Evolutionary conservation across 1,140 invertebrate species (phyloP), one percentile per base, ranked within the genome.

Genomic region (Drosophila ohnishii): DNA sequence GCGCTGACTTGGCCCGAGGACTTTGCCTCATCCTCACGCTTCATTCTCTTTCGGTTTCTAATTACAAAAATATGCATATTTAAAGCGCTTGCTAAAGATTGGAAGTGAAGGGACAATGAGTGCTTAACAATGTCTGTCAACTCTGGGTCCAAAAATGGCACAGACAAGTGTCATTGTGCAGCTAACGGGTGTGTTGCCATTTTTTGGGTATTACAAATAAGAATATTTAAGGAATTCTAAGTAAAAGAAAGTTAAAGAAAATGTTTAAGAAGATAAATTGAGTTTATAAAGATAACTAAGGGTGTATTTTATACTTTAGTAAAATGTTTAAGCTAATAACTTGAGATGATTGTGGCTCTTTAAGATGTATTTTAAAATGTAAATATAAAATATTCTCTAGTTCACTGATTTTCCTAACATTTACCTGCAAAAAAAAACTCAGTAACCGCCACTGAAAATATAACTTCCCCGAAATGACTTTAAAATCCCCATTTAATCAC

Each of bases 21-120:
- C 51, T 37, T 25, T 55, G 37, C 37, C 72, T 53, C 42, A n/a
- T 30, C 55, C 59, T 4, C 30, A 19, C 8, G n/a, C 9, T 10
- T n/a, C 28, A 32, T 39, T 30, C 25, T 16, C 62, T 19, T 35
- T 37, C 35, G 30, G 69, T 79, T 86, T 86, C 42, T 86, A 87
- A 86, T 86, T 87, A 86, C 83, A 72, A 87, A 87, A 87, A 76
- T 86, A 86, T 87, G 83, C 75, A 86, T 86, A 86, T 87, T 87
- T 86, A 79, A 86, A 60, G 75, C 79, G 55, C 62, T 61, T 22
- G 53, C 51, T 44, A 62, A 67, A 62, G 76, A 79, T 75, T 71
- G 78, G 39, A 71, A 65, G 57, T 62, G 60, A 67, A 57, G 56
- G 65, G 59, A 78, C 69, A 84, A 64, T 72, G 74, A 57, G 75